phyloP scores from a whole-genome alignment of 2,797 vertebrate species.

The Diceros bicornis region DNA sequence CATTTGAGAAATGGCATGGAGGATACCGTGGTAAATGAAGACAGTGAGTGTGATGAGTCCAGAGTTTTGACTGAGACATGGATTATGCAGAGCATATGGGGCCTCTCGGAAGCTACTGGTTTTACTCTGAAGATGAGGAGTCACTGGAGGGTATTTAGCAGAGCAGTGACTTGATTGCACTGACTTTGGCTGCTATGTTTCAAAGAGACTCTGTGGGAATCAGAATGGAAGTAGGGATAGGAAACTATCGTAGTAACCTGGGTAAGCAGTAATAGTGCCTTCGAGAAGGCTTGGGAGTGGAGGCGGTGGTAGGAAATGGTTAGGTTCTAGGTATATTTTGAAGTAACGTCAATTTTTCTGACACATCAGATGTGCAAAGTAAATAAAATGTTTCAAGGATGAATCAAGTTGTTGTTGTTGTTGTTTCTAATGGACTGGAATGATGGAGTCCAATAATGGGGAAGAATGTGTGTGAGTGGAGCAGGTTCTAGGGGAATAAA shows the following conservation, averaged over 20 bases:
- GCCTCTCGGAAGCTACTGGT: neutral
- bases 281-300: fast-evolving
- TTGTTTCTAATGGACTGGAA: neutral
- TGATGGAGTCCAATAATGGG: neutral
- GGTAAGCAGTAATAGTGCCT: neutral
- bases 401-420: neutral
- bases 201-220: neutral
- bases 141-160: neutral
- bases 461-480: neutral
- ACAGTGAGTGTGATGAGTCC: neutral
- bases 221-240: neutral
- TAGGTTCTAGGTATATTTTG: neutral
- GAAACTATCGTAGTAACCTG: neutral
- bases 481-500: neutral
- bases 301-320: neutral
- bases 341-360: neutral
- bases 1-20: neutral
- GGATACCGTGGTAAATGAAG: neutral
- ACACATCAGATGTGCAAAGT: neutral
- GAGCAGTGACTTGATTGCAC: neutral
- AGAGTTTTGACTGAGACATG: neutral
- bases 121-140: neutral
- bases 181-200: neutral
- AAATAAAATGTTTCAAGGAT: neutral
- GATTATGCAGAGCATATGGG: neutral